Percentiles rank a stretch among this genome's conserved stretches.
Evolutionary conservation across 2,888 invertebrate genomes (phyloP).

Genomic region (Pseudanteris insignis): DNA sequence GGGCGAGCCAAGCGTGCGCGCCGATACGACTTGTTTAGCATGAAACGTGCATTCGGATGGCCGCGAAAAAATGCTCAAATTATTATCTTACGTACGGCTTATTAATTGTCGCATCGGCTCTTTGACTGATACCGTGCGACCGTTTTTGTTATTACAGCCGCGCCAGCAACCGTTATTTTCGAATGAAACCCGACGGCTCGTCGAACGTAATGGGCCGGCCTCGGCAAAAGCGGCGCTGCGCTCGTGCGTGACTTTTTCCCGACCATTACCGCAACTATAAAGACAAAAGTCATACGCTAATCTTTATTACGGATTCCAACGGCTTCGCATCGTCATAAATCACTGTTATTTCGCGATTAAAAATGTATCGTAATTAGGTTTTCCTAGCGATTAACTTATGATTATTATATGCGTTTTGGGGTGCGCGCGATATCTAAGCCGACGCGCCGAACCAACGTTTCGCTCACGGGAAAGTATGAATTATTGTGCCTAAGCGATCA

Average conservation of each 20-base stretch:
- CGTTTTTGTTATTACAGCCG: constrained; percentile 8
- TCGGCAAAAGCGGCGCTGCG: constrained; percentile 20
- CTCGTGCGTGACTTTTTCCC: constrained; percentile 31
- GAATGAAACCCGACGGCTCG: constrained; percentile 16
- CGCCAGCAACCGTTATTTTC: constrained; percentile 21
- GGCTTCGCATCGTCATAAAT: constrained; percentile 13
- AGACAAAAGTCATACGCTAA: constrained; percentile 24
- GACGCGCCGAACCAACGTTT: too few species aligned
- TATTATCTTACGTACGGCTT: constrained; percentile 18
- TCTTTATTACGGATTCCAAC: constrained; percentile 24
- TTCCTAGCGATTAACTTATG: too few species aligned
- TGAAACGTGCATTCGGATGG: constrained; percentile 23
- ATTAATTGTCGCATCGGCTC: constrained; percentile 25
- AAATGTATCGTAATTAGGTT: too few species aligned
- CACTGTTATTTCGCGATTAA: background rate
- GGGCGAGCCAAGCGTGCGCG: constrained; percentile 16
- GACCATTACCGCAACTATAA: constrained; percentile 16
- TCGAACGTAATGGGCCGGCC: constrained; percentile 9
- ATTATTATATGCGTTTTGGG: too few species aligned
- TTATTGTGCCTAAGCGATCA: too few species aligned
- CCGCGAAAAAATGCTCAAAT: constrained; percentile 20
- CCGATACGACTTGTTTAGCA: constrained; percentile 24
- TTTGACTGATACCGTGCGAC: constrained; percentile 20
- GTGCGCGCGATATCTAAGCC: too few species aligned
- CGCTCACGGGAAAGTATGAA: too few species aligned